Conservation (phyloP, 2,888 invertebrate genomes). For the Quadriops clusia region DNA sequence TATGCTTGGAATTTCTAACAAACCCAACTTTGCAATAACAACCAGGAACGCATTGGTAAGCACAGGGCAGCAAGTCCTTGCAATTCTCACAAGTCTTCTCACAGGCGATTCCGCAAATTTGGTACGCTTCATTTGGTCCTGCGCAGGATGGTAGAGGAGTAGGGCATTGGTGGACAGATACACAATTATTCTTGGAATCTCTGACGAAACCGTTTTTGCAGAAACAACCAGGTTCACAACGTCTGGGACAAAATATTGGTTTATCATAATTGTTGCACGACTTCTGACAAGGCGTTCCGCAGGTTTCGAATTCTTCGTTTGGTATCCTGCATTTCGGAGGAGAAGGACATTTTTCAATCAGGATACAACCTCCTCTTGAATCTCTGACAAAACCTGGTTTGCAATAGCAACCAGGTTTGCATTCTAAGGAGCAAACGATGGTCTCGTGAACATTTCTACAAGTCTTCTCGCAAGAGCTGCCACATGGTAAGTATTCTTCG, state of each 20-base stretch:
- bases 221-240: constrained; percentile 8
- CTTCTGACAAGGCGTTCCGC: constrained; percentile 7
- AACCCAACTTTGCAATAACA: constrained; percentile 2
- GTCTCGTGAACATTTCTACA: constrained; percentile 4
- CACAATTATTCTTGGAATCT: background rate
- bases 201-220: constrained; percentile 8
- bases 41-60: constrained; percentile 2
- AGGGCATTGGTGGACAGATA: constrained; percentile 1
- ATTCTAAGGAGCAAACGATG: background rate
- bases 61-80: too few species aligned
- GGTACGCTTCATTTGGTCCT: background rate
- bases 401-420: constrained; percentile 3
- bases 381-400: background rate
- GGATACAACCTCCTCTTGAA: background rate
- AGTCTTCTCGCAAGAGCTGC: constrained; percentile 1
- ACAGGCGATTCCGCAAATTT: background rate
- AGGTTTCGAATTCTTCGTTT: constrained; percentile 8
- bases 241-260: background rate
- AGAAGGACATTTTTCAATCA: constrained; percentile 2
- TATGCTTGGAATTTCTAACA: background rate
- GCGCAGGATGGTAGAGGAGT: too few species aligned
- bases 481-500: background rate
- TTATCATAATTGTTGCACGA: background rate
- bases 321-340: background rate
- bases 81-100: constrained; percentile 6